phyloP scores from a whole-genome alignment of 2,888 invertebrate genomes.

The Hipparchia sbordonii region DNA sequence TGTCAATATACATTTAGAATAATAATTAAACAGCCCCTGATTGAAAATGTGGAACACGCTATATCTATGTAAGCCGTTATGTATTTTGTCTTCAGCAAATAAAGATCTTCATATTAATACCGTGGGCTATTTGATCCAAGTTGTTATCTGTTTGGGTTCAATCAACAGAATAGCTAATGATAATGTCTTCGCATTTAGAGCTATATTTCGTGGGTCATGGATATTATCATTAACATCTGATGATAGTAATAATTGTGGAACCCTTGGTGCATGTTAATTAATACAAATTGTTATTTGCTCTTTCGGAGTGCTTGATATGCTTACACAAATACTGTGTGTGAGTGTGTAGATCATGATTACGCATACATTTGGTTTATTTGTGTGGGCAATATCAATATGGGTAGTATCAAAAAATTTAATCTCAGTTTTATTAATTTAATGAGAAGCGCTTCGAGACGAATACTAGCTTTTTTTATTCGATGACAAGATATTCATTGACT shows the following conservation, averaged over 20 bases:
- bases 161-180: conserved; percentile 14
- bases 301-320: conserved; percentile 2
- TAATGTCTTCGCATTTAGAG: conserved; percentile 16
- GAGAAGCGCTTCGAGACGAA: background rate
- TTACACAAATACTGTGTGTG: background rate
- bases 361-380: background rate
- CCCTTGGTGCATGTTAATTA: conserved; percentile 19
- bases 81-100: conserved; percentile 14
- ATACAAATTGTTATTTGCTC: conserved; percentile 15
- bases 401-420: background rate
- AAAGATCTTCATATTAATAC: conserved; percentile 10
- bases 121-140: conserved; percentile 16
- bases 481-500: too few relatives aligned
- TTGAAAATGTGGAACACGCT: too few relatives aligned
- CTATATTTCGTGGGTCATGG: conserved; percentile 16
- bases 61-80: background rate
- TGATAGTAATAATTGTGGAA: conserved; percentile 9
- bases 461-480: too few relatives aligned
- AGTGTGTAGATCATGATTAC: background rate
- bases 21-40: too few relatives aligned
- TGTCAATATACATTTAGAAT: too few relatives aligned
- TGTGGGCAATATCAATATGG: background rate
- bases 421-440: background rate
- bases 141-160: conserved; percentile 19
- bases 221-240: conserved; percentile 14